Evolutionary conservation across 2,888 invertebrate genomes (phyloP), one percentile per base, ranked within the genome.

Genomic region (Gortyna flavago): DNA sequence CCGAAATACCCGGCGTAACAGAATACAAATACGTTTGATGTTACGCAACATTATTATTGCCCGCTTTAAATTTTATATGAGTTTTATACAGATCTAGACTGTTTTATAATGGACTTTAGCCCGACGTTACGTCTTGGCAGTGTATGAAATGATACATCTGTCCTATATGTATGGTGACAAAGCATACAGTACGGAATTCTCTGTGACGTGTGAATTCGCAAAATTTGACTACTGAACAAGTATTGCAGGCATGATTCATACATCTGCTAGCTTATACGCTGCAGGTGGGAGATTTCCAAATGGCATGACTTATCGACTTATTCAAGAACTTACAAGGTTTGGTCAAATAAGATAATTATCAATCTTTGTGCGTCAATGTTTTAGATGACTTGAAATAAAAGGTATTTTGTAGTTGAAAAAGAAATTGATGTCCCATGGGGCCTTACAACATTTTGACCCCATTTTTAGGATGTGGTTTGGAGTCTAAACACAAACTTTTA

Each of bases 1-100:
- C 92, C 88, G 89, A 93, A 94, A 94, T 94, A 93, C 90, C 91
- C 87, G 86, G 81, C 86, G 90, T 89, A 88, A 85, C 86, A 88
- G 86, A 90, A 90, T 72, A 83, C 88, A 90, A 91, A 92, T 84
- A 86, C 87, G 88, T 86, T 83, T 81, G 68, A 86, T 84, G 85
- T 92, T 92, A 90, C 89, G 88, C 85, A 91, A 92, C 77, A 74
- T 85, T 78, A 86, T 86, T 76, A 88, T 81, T 79, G 77, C 44
- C 54, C 32, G 83, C 86, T 88, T 87, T 79, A 84, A 84, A 90
- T 86, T 83, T 79, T 81, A 88, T 85, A 79, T 66, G 79, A 83
- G 79, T 83, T 89, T 91, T 89, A 81, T 89, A 79, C 78, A 85
- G 81, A 85, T 89, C 86, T 86, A 84, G 77, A 84, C 81, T 73